Conservation (phyloP, 64 coral and sea anemone species). For the Montipora cactus region DNA sequence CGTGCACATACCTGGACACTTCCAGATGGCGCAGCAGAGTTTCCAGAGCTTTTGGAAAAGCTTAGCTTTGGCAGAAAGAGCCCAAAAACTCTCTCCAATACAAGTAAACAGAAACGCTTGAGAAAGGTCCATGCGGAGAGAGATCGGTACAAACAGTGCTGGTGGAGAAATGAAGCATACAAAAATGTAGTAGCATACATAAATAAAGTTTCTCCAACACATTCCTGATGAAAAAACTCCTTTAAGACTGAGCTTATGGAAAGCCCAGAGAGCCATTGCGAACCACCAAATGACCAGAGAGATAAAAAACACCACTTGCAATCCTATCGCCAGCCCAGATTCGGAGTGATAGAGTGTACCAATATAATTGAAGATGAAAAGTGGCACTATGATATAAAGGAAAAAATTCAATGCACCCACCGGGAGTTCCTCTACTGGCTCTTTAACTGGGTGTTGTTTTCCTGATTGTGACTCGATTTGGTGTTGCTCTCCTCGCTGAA, state of each 20-base stretch:
- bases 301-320: neutral
- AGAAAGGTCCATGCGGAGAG: neutral
- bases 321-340: neutral
- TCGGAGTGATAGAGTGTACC: constrained; percentile 40
- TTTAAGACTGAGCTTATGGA: neutral
- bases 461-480: too few relatives aligned
- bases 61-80: neutral
- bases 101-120: constrained; percentile 4
- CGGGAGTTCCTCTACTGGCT: too few relatives aligned
- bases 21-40: neutral
- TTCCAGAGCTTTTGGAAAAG: too few relatives aligned
- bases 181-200: neutral
- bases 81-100: neutral
- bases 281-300: neutral
- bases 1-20: too few relatives aligned
- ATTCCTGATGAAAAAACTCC: neutral
- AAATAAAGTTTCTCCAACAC: neutral
- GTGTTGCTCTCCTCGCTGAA: too few relatives aligned
- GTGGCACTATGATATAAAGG: constrained; percentile 61
- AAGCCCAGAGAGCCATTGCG: neutral
- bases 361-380: constrained; percentile 73
- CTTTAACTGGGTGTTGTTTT: too few relatives aligned
- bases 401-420: constrained; percentile 63
- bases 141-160: neutral
- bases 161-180: neutral